phyloP scores from a whole-genome alignment of 2,888 invertebrate genomes.

The Branchellion lobata region DNA sequence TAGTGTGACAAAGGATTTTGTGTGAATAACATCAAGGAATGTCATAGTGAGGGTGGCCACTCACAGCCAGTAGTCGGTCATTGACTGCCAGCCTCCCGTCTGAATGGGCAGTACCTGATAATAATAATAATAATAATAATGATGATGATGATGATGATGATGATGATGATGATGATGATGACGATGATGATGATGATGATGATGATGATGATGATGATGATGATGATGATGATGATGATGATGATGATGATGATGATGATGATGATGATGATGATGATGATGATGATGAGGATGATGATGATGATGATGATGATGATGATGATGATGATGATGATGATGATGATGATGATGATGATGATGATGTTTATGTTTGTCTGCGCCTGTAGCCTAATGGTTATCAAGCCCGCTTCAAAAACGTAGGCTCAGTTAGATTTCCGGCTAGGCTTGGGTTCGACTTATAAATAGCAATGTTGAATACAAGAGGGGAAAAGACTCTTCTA shows the following conservation, averaged over 20 bases:
- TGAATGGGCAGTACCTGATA: conserved; percentile 92
- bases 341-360: conserved; percentile 36
- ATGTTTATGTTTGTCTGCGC: conserved; percentile 26
- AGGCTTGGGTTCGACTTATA: too few relatives aligned
- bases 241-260: conserved; percentile 34
- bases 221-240: conserved; percentile 34
- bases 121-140: conserved; percentile 95
- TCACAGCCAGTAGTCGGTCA: conserved; percentile 29
- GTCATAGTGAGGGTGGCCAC: background rate
- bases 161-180: conserved; percentile 33
- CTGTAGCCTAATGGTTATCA: too few relatives aligned
- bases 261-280: conserved; percentile 41
- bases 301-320: conserved; percentile 8
- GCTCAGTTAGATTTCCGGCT: too few relatives aligned
- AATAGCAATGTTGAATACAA: too few relatives aligned
- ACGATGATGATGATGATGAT: conserved; percentile 20
- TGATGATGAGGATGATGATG: conserved; percentile 38
- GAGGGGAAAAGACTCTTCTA: too few relatives aligned
- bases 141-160: conserved; percentile 24
- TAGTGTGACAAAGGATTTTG: too few relatives aligned
- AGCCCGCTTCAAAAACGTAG: too few relatives aligned
- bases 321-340: conserved; percentile 5
- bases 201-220: conserved; percentile 29
- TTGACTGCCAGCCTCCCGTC: conserved; percentile 76
- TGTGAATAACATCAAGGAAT: too few relatives aligned